These are phyloP conservation scores for Gonatopus flavifemur DNA, from an alignment of 1,140 invertebrate species.

Conservation along the genomic window DNA sequence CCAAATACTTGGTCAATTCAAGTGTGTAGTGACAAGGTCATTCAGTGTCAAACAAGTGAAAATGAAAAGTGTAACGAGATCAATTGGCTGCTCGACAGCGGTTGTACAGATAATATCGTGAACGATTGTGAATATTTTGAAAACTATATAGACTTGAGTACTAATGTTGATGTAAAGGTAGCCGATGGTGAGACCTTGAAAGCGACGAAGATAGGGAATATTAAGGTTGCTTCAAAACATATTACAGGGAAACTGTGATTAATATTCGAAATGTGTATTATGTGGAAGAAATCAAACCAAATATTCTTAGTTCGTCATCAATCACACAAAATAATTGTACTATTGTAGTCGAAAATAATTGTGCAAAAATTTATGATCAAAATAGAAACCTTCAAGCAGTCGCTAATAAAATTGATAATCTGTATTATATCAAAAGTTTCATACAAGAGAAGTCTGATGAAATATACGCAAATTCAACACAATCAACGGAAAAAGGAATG, in stretches of 20 bases:
- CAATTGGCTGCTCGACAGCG: conserved; percentile 2
- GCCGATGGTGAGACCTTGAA: conserved; percentile 1
- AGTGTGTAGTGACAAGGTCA: not conserved
- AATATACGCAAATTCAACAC: not conserved
- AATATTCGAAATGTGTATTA: not conserved
- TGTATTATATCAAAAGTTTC: not conserved
- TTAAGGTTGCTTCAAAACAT: not conserved
- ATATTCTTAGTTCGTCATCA: not conserved
- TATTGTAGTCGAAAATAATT: not conserved
- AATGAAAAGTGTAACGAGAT: not conserved
- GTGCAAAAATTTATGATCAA: not conserved
- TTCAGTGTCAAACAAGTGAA: too few species aligned
- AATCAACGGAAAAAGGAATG: conserved; percentile 8
- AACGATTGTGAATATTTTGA: conserved; percentile 2
- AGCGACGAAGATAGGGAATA: conserved; percentile 4
- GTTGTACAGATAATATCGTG: not conserved
- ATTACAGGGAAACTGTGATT: not conserved
- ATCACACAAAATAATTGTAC: not conserved
- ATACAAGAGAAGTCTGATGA: not conserved
- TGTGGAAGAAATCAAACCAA: not conserved
- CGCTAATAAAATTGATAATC: not conserved
- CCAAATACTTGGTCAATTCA: not conserved
- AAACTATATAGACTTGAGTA: not conserved
- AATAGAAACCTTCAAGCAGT: not conserved
- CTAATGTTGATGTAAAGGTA: conserved; percentile 1